Percentiles rank a stretch among this genome's conserved stretches.
These are phyloP conservation scores for Hypomesus transpacificus DNA, from an alignment of 2,113 vertebrate genomes.

Conservation along the genomic window DNA sequence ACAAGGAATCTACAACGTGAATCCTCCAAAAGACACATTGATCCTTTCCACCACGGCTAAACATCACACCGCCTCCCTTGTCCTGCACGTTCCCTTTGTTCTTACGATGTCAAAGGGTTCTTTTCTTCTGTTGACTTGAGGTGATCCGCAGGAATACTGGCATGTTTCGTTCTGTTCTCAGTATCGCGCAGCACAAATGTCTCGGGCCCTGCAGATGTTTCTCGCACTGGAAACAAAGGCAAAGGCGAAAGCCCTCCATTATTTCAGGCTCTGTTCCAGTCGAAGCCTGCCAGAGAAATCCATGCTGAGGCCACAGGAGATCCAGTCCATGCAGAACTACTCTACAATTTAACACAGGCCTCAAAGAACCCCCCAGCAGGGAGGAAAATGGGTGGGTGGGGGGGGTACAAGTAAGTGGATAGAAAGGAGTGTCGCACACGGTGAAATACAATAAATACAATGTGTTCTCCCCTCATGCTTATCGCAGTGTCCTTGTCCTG, in stretches of 20 bases:
- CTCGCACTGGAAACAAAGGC: neutral
- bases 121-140: too few relatives aligned
- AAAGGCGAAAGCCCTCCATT: neutral
- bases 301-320: constrained; percentile 30
- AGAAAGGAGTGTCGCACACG: neutral
- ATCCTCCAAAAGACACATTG: neutral
- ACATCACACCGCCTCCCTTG: neutral
- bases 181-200: neutral
- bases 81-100: neutral
- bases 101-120: neutral
- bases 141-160: too few relatives aligned
- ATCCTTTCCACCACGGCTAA: neutral
- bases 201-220: neutral
- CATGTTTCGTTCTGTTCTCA: neutral
- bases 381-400: neutral
- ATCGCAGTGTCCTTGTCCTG: constrained; percentile 23
- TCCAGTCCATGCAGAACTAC: constrained; percentile 17
- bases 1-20: neutral
- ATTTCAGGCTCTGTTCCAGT: constrained; percentile 14
- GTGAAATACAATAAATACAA: neutral
- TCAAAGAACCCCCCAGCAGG: neutral
- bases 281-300: constrained; percentile 1
- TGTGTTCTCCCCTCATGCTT: constrained; percentile 3
- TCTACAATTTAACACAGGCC: neutral
- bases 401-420: constrained; percentile 34